Conservation (phyloP, 2,888 invertebrate genomes). For the Nomada hirtipes region DNA sequence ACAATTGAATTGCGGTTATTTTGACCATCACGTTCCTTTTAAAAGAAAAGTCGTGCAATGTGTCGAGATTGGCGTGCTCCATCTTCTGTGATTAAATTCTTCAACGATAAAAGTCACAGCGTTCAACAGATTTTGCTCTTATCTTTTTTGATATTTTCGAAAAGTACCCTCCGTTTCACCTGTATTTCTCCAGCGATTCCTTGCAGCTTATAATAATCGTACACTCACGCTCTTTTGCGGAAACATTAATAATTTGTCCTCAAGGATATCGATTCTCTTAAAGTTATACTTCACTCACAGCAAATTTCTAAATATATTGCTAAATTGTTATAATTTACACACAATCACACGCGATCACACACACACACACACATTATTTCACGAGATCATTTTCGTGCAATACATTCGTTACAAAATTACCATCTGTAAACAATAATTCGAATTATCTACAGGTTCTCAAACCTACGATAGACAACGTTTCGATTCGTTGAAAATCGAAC, state of each 20-base stretch:
- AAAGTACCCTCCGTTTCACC: background rate
- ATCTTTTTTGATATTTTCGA: conserved; percentile 6
- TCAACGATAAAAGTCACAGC: conserved; percentile 21
- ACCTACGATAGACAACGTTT: background rate
- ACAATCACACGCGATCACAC: too few species aligned
- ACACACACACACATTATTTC: too few species aligned
- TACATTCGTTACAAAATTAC: too few species aligned
- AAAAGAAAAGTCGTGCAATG: background rate
- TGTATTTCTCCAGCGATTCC: background rate
- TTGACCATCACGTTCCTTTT: background rate
- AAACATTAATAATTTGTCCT: background rate
- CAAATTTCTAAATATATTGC: too few species aligned
- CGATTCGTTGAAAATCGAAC: background rate
- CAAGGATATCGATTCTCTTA: too few species aligned
- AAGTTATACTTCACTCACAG: too few species aligned
- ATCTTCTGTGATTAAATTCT: conserved; percentile 29
- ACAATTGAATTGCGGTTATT: conserved; percentile 7
- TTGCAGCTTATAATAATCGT: background rate
- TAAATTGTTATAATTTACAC: too few species aligned
- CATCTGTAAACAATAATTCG: background rate
- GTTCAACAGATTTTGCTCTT: background rate
- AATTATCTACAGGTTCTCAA: background rate
- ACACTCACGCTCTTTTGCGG: background rate
- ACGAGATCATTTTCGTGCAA: too few species aligned
- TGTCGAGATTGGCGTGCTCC: background rate